These are phyloP conservation scores for Oppia nitens DNA, from an alignment of 1,140 invertebrate genomes.

Conservation along the genomic window DNA sequence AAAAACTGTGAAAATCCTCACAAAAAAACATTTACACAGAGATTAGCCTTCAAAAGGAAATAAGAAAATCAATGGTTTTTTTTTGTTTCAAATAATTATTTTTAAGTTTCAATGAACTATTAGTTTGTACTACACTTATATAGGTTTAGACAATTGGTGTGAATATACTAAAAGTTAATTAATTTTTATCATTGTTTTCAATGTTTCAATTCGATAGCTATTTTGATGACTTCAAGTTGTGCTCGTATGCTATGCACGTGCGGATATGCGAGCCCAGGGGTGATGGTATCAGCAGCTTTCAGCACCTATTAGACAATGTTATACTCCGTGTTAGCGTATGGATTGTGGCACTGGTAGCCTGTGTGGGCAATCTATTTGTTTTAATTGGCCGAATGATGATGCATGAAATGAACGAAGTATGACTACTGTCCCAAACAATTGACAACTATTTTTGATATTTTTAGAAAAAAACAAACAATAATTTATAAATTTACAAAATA, in stretches of 20 bases:
- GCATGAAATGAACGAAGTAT: constrained; percentile 34
- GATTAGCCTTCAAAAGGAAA: background rate
- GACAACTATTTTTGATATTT: no score
- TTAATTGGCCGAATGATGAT: constrained; percentile 45
- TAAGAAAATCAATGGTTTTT: background rate
- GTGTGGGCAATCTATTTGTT: constrained; percentile 46
- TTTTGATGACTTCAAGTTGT: constrained; percentile 52
- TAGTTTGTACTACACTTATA: constrained; percentile 5
- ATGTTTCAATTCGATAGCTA: constrained; percentile 24
- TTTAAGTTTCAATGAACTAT: background rate
- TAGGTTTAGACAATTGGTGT: constrained; percentile 18
- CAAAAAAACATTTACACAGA: background rate
- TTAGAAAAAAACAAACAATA: no score
- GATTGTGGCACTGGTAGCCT: constrained; percentile 48
- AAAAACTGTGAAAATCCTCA: no score
- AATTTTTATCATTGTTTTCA: background rate
- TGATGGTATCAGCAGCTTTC: constrained; percentile 38
- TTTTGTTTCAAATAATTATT: background rate
- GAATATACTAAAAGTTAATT: no score
- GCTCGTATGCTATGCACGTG: constrained; percentile 42
- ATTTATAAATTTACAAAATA: no score
- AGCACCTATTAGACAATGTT: constrained; percentile 43
- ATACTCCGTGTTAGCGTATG: constrained; percentile 47
- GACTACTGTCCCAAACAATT: no score
- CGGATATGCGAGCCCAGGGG: constrained; percentile 43